A percentile compares a stretch with the other conserved stretches of the same genome.
Evolutionary conservation across 2,797 vertebrate genomes (phyloP).

Genomic region (Myotis daubentonii): DNA sequence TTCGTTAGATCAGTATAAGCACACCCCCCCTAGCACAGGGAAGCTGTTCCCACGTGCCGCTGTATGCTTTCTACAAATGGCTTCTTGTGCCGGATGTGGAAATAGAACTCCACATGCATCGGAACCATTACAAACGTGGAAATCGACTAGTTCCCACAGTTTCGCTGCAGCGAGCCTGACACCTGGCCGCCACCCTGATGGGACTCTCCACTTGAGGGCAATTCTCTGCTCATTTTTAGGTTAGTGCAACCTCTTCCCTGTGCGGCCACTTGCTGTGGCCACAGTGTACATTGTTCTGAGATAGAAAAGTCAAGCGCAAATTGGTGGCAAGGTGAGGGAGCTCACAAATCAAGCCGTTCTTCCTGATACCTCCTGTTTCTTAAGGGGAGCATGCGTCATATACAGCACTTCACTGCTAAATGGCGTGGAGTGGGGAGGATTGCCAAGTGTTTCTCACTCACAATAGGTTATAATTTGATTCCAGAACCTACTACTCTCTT

Average conservation of each 20-base stretch:
- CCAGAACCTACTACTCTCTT: not conserved
- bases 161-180: conserved; percentile 57
- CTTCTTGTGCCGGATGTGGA: not conserved
- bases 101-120: conserved; percentile 30
- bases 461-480: not conserved
- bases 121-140: conserved; percentile 58
- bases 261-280: conserved; percentile 50
- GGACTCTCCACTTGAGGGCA: conserved; percentile 62
- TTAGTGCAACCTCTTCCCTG: conserved; percentile 60
- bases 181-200: conserved; percentile 59
- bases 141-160: conserved; percentile 53
- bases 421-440: fast-evolving
- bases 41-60: not conserved
- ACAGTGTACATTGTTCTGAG: not conserved
- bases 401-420: not conserved
- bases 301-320: conserved; percentile 8
- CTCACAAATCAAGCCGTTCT: not conserved
- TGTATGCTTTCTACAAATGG: conserved; percentile 36
- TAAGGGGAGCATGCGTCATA: not conserved
- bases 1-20: not conserved
- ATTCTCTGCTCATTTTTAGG: conserved; percentile 66
- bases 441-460: not conserved
- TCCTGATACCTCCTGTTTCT: not conserved
- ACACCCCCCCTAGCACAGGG: not conserved
- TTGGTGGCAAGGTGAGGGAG: not conserved